Percentiles rank a stretch among this genome's conserved stretches.
Evolutionary conservation across 1,140 invertebrate genomes (phyloP).

Genomic region (Palaemon carinicauda): DNA sequence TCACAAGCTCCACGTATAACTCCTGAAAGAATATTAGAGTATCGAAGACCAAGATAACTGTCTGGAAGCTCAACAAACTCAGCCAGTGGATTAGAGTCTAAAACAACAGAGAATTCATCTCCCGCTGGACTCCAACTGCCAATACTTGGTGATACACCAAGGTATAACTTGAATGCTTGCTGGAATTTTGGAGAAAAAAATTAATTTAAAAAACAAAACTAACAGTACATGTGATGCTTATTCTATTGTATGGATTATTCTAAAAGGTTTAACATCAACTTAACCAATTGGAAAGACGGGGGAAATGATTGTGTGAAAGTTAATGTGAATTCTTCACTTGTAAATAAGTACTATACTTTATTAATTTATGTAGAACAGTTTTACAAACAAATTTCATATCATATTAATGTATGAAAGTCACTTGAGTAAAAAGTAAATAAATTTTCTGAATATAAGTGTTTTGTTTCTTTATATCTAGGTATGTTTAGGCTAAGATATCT

Average conservation of each 20-base stretch:
- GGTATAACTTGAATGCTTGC: conserved; percentile 85
- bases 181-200: conserved; percentile 64
- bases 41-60: conserved; percentile 83
- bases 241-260: background rate
- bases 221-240: conserved; percentile 23
- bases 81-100: conserved; percentile 95
- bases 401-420: no score
- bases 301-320: no score
- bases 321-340: no score
- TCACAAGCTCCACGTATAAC: conserved; percentile 93
- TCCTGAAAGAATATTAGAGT: conserved; percentile 94
- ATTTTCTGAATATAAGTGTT: no score
- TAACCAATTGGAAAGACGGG: no score
- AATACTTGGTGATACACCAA: conserved; percentile 89
- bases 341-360: no score
- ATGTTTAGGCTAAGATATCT: no score
- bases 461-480: no score
- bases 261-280: no score
- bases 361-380: no score
- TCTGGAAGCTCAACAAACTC: conserved; percentile 99
- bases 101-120: conserved; percentile 95
- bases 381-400: no score
- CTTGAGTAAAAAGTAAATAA: no score
- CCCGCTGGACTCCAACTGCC: conserved; percentile 92
- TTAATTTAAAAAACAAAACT: background rate